phyloP scores from a whole-genome alignment of 2,797 vertebrate genomes.

The Champsocephalus esox region DNA sequence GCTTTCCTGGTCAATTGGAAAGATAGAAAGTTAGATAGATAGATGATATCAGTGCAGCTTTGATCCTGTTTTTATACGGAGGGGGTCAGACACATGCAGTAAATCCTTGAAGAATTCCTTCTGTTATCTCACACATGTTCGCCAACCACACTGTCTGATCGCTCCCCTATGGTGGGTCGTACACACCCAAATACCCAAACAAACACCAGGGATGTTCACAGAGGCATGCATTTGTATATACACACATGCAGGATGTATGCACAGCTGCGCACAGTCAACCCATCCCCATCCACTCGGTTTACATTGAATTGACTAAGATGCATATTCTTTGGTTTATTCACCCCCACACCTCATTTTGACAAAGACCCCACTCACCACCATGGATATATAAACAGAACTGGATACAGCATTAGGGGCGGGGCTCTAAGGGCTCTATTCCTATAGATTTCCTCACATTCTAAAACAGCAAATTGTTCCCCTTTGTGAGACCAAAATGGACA shows the following conservation, averaged over 20 bases:
- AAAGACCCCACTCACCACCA: not conserved
- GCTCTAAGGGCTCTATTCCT: no score
- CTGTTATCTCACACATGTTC: conserved; percentile 66
- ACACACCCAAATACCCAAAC: conserved; percentile 39
- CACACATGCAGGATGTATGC: conserved; percentile 24
- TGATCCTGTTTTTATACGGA: conserved; percentile 53
- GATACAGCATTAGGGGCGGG: no score
- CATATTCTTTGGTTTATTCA: conserved; percentile 21
- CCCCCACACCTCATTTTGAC: not conserved
- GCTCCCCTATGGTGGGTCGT: conserved; percentile 45
- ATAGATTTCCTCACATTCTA: not conserved
- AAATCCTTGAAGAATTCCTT: conserved; percentile 55
- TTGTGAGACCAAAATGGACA: not conserved
- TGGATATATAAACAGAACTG: no score
- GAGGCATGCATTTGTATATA: conserved; percentile 26
- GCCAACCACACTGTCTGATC: conserved; percentile 49
- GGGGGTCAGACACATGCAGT: conserved; percentile 50
- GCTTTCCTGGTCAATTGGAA: no score
- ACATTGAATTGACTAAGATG: conserved; percentile 7
- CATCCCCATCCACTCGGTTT: conserved; percentile 3
- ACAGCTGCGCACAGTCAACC: conserved; percentile 32
- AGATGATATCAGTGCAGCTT: conserved; percentile 18
- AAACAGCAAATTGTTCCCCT: not conserved
- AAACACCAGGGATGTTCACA: conserved; percentile 21
- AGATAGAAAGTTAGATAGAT: not conserved